These are phyloP conservation scores for Macrocentrus cingulum DNA, from an alignment of 1,140 invertebrate species.

Conservation along the genomic window DNA sequence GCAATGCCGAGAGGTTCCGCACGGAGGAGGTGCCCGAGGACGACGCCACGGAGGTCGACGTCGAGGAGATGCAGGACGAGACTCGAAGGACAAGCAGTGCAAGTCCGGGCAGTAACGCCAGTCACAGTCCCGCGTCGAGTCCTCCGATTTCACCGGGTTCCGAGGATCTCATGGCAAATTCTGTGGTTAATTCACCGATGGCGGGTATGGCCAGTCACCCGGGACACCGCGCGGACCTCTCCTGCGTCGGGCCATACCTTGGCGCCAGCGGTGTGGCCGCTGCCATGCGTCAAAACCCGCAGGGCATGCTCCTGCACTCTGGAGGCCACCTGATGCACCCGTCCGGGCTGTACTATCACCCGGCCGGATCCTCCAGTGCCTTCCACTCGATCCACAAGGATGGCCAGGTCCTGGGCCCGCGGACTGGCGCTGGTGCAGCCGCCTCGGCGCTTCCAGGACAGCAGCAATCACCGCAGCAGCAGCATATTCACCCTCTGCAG, in stretches of 20 bases:
- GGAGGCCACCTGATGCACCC: constrained; percentile 49
- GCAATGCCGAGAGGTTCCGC: background rate
- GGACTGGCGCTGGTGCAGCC: constrained; percentile 23
- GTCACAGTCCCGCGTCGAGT: constrained; percentile 48
- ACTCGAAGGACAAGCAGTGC: constrained; percentile 37
- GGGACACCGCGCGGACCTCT: constrained; percentile 18
- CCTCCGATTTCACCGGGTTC: constrained; percentile 54
- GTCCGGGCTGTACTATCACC: constrained; percentile 51
- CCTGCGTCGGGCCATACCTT: constrained; percentile 35
- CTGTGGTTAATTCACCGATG: constrained; percentile 24
- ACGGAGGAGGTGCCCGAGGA: constrained; percentile 15
- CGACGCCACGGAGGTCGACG: constrained; percentile 27
- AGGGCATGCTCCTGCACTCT: constrained; percentile 47
- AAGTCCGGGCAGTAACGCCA: constrained; percentile 52
- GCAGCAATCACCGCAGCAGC: constrained; percentile 38
- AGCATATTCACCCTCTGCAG: constrained; percentile 77
- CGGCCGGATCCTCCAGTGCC: constrained; percentile 39
- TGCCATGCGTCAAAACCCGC: constrained; percentile 44
- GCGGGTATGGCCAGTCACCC: constrained; percentile 31
- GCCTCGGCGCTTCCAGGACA: constrained; percentile 34
- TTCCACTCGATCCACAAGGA: constrained; percentile 58
- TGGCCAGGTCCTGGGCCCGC: constrained; percentile 43
- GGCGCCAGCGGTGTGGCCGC: constrained; percentile 34
- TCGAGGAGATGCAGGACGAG: constrained; percentile 28
- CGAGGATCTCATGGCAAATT: constrained; percentile 39